Evolutionary conservation across 1,140 invertebrate genomes (phyloP), one percentile per base, ranked within the genome.

Genomic region (Odontomachus brunneus): DNA sequence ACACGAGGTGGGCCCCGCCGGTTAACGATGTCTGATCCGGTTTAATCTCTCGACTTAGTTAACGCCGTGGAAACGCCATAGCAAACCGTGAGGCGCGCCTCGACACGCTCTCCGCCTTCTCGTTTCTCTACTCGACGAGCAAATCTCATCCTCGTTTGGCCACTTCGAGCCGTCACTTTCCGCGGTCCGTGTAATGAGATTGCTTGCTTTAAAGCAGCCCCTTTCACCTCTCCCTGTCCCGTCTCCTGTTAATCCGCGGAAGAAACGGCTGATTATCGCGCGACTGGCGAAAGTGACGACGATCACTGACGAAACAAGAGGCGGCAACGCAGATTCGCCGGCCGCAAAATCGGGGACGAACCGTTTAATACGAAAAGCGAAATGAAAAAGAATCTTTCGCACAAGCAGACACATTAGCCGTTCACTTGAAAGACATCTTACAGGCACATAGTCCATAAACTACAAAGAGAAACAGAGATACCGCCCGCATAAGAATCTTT

Each of bases 1-100:
- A 57, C 29, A 22, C 33, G 5, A 33, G 49, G 57, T 19, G 49
- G n/a, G 48, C 49, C 12, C 44, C 38, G 69, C 66, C 73, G 66
- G 78, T 78, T 78, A 83, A 84, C 72, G 84, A 88, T 80, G 82
- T 59, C 74, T 82, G 82, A 83, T 84, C 84, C 78, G 59, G 55
- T 65, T 88, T 88, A 89, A 88, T 88, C 84, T n/a, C 84, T 69
- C 82, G 82, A 73, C 81, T 87, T 83, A 73, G 85, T 86, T 86
- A 87, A 80, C 80, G 65, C 62, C 53, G 38, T 82, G 69, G 62
- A 75, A 84, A 84, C 66, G 63, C 33, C 55, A 55, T 17, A 44
- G 69, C 66, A 78, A 86, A 57, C 66, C 44, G 24, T n/a, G 71
- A 57, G 71, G 51, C 15, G 57, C 12, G 44, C 24, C 53, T 51